Conservation (phyloP, 2,797 vertebrate genomes). For the Sebastes itinus region DNA sequence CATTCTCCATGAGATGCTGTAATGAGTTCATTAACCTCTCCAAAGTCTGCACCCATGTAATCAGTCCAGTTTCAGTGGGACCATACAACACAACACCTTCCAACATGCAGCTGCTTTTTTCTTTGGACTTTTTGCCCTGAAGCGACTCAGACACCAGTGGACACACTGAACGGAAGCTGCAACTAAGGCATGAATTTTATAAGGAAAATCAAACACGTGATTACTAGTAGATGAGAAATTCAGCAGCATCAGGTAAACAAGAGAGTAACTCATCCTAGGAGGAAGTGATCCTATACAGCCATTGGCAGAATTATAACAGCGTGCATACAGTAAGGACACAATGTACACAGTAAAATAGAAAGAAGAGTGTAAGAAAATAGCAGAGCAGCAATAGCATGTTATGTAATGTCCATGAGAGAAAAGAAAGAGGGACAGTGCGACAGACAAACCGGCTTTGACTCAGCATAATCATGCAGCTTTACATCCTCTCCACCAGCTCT, state of each 20-base stretch:
- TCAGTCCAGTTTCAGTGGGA: constrained; percentile 10
- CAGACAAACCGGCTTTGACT: constrained; percentile 70
- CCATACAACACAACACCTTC: not conserved
- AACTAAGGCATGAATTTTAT: not conserved
- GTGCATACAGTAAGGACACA: not conserved
- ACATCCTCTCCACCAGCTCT: constrained; percentile 16
- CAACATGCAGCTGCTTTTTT: not conserved
- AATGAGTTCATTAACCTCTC: constrained; percentile 18
- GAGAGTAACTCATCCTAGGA: not conserved
- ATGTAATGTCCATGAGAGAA: constrained; percentile 10
- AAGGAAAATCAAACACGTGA: not conserved
- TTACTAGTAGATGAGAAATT: not conserved
- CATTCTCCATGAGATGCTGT: not conserved
- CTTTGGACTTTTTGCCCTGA: not conserved
- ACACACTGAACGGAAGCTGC: not conserved
- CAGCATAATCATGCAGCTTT: constrained; percentile 70
- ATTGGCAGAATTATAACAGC: not conserved
- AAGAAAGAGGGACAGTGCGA: constrained; percentile 17
- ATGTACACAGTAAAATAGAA: not conserved
- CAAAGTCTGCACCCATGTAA: not conserved
- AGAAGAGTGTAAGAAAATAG: not conserved
- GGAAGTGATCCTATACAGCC: not conserved
- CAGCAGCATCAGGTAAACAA: not conserved
- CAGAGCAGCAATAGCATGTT: constrained; percentile 15
- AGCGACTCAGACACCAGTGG: not conserved